These are phyloP conservation scores for Hyperoodon ampullatus DNA, from an alignment of 2,113 vertebrate genomes.

Conservation along the genomic window DNA sequence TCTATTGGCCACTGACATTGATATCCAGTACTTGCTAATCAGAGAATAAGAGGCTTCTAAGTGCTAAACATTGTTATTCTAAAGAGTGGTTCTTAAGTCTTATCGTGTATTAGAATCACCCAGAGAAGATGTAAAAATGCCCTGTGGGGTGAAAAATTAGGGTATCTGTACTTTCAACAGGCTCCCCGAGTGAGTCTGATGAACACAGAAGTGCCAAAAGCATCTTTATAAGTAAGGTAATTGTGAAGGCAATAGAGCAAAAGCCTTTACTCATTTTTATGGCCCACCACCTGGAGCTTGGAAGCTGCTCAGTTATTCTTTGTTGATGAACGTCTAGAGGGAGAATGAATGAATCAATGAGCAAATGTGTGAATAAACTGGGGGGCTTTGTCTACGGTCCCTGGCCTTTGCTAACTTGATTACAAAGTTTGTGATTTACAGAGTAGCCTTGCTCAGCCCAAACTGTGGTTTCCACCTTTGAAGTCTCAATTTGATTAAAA, in stretches of 20 bases:
- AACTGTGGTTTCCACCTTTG: conserved; percentile 4
- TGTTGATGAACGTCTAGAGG: not conserved
- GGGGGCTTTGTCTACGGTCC: not conserved
- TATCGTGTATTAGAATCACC: not conserved
- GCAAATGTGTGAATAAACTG: not conserved
- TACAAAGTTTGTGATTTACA: not conserved
- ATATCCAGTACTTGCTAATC: not conserved
- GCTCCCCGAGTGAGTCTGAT: not conserved
- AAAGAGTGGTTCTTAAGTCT: not conserved
- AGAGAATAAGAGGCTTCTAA: not conserved
- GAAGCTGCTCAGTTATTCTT: not conserved
- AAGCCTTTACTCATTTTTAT: not conserved
- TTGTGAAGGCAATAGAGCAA: not conserved
- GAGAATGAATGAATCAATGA: not conserved
- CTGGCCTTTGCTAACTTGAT: not conserved
- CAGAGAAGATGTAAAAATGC: not conserved
- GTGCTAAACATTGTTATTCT: not conserved
- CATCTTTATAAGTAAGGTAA: not conserved
- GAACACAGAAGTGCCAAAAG: not conserved
- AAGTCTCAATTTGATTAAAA: conserved; percentile 69
- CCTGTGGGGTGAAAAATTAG: not conserved
- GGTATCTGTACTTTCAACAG: not conserved
- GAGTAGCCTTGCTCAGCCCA: not conserved
- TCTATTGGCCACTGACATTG: not conserved
- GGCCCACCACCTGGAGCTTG: not conserved